Base-by-base conservation (phyloP, 2,888 invertebrate species). In the Ichneumoninae sp. region DNA sequence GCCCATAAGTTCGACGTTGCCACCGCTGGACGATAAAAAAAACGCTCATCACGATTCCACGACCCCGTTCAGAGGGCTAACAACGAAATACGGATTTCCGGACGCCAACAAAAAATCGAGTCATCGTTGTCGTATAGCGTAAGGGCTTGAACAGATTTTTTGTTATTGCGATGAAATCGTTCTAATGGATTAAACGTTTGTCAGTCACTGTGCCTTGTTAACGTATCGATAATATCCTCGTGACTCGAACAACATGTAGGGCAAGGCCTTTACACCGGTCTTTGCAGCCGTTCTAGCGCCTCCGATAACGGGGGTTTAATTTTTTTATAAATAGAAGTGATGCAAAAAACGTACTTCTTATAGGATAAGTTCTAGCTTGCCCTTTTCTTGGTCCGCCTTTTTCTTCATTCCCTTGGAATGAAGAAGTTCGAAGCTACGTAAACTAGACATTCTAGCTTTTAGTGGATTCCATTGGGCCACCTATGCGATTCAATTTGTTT, bases 21-120 rank as follows among this genome's bases (percentile, higher is more conserved):
- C 47, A 22, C n/a, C 26, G 60, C 60, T 44, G 26, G 4, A 26
- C 57, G 26, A 57, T 57, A 26, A 22, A 57, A 57, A 57, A 57
- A 57, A 30, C 6, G n/a, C 72, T 26, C 60, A 30, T 57, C 72
- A 72, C 60, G 30, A 72, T 44, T 57, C 44, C 60, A 60, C 72
- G 44, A 40, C 60, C 57, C 40, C 44, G 44, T 72, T 44, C 57
- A 8, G 60, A 72, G n/a, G 19, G 72, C 60, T 44, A 44, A 60
- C 26, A 22, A 57, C 57, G 8, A 57, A 57, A 22, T 8, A 19
- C 60, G 60, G 40, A 47, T 72, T 72, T 36, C 60, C 10, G 57
- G 10, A 22, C 26, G 8, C 13, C 57, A 10, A 22, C 22, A 33
- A 60, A n/a, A 60, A 60, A 33, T 60, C 30, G 10, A 16, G 57